A percentile compares a stretch with the other conserved stretches of the same genome.
These are phyloP conservation scores for Prorops nasuta DNA, from an alignment of 1,140 invertebrate species.

Conservation along the genomic window DNA sequence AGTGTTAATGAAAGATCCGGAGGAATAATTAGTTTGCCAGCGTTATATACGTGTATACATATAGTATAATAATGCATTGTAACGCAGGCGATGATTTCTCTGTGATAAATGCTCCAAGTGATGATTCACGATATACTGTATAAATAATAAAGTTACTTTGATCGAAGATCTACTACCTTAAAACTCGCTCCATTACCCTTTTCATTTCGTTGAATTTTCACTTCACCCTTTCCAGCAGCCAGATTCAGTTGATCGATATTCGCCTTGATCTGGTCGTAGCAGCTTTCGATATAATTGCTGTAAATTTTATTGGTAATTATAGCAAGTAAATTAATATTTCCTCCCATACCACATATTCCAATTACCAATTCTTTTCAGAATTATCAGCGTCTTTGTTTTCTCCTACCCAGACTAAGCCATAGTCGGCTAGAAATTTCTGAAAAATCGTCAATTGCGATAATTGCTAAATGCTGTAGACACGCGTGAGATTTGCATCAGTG, in stretches of 20 bases:
- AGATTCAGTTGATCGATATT: slow-evolving; percentile 47
- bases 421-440: slow-evolving; percentile 45
- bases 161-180: slow-evolving; percentile 30
- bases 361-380: slow-evolving; percentile 24
- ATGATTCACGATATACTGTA: no score
- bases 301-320: no score
- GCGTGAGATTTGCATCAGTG: no score
- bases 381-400: slow-evolving; percentile 11
- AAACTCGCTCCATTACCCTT: slow-evolving; percentile 38
- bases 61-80: no score
- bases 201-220: slow-evolving; percentile 41
- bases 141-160: neutral
- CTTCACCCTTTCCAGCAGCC: slow-evolving; percentile 41
- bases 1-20: no score
- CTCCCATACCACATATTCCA: slow-evolving; percentile 15
- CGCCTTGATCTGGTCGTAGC: slow-evolving; percentile 35
- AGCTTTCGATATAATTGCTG: slow-evolving; percentile 40
- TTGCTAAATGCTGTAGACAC: no score
- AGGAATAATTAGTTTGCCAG: no score
- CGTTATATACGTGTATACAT: no score
- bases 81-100: no score
- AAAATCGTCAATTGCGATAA: no score
- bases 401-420: slow-evolving; percentile 45
- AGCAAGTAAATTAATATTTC: slow-evolving; percentile 2
- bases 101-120: no score